Evolutionary conservation across 35 echinoderm and acorn worm species (phyloP).

Genomic region (Apostichopus parvimensis): DNA sequence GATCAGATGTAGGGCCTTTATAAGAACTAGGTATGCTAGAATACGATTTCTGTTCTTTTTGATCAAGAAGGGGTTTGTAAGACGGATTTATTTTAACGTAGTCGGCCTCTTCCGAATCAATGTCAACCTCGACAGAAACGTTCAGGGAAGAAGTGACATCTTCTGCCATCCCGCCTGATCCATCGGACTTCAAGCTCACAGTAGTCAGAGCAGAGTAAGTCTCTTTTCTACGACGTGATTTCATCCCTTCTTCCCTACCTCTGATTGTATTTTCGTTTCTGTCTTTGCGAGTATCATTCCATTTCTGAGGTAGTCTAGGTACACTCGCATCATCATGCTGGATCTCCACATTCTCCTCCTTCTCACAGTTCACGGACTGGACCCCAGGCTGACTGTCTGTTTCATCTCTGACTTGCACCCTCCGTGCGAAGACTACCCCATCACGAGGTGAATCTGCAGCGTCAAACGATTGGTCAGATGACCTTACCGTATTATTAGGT

Average conservation of each 20-base stretch:
- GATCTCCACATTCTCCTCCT: neutral
- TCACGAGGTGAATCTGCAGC: constrained; percentile 16
- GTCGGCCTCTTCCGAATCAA: constrained; percentile 32
- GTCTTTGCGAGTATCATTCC: neutral
- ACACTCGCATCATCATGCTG: neutral
- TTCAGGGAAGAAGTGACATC: constrained; percentile 30
- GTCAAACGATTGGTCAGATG: constrained; percentile 5
- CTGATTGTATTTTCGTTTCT: neutral
- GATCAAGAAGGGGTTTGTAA: neutral
- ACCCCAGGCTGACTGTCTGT: neutral
- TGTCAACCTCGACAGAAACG: constrained; percentile 59
- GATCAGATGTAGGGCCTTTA: neutral
- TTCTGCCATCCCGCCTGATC: constrained; percentile 9
- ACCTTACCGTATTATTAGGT: neutral
- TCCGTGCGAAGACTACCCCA: constrained; percentile 21
- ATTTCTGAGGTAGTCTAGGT: neutral
- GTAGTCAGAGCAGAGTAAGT: constrained; percentile 54
- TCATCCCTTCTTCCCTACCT: neutral
- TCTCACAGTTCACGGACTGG: neutral
- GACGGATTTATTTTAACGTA: constrained; percentile 11
- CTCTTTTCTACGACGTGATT: constrained; percentile 27
- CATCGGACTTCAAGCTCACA: constrained; percentile 12
- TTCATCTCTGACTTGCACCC: constrained; percentile 23
- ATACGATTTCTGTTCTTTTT: neutral
- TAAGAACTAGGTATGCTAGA: neutral